phyloP scores from a whole-genome alignment of 2,113 vertebrate genomes.

The Antechinus flavipes region DNA sequence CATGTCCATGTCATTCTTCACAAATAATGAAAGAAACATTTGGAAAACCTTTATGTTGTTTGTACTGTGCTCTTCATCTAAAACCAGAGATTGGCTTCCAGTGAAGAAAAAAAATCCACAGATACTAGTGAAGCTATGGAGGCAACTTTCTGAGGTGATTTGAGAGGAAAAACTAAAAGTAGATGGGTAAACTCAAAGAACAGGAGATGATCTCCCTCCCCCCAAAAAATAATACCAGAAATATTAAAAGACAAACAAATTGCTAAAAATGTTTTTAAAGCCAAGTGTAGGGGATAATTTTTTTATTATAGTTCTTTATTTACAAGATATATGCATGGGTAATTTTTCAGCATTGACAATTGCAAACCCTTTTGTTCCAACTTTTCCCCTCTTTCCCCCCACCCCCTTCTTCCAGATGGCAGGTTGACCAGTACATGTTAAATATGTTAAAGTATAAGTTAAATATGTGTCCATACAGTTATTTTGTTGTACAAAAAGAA shows the following conservation, averaged over 20 bases:
- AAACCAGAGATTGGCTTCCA: neutral
- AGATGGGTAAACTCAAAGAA: neutral
- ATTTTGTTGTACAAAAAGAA: no score
- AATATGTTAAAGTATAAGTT: no score
- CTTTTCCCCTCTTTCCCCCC: no score
- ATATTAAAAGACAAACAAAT: neutral
- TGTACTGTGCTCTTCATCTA: neutral
- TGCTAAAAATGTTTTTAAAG: neutral
- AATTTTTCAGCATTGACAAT: no score
- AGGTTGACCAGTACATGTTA: no score
- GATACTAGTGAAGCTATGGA: neutral
- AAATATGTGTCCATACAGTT: no score
- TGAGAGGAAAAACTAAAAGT: neutral
- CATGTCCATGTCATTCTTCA: neutral
- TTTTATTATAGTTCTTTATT: no score
- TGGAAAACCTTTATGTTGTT: neutral
- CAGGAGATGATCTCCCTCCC: neutral
- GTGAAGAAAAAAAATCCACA: neutral
- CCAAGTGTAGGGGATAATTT: neutral
- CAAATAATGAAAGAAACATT: neutral
- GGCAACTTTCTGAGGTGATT: neutral
- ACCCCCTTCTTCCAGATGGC: no score
- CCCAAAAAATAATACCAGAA: neutral
- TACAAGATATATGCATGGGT: no score
- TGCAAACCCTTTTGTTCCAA: no score